Conservation (phyloP, 2,797 vertebrate species). For the Leontocebus nigricollis region DNA sequence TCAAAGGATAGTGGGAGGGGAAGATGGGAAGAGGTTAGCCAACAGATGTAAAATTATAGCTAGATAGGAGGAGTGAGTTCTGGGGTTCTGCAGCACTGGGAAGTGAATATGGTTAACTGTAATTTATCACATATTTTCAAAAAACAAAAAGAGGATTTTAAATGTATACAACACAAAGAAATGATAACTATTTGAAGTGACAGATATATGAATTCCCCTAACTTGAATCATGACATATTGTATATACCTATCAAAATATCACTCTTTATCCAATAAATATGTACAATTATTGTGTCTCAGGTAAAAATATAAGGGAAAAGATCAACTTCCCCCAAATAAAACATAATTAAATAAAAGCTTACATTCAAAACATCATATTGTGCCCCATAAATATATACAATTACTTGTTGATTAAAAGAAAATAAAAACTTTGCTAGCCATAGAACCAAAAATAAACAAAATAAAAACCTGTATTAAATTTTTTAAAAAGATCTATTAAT, state of each 20-base stretch:
- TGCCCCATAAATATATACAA: not conserved
- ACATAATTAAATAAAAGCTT: not conserved
- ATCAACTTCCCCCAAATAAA: not conserved
- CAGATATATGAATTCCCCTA: not conserved
- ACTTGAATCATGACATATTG: not conserved
- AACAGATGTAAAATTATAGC: not conserved
- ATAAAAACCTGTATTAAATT: not conserved
- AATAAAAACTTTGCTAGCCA: not conserved
- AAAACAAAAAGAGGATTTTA: not conserved
- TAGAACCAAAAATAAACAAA: not conserved
- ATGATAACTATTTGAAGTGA: not conserved
- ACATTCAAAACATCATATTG: not conserved
- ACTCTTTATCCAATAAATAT: not conserved
- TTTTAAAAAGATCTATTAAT: not conserved
- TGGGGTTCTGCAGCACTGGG: not conserved
- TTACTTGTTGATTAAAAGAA: not conserved
- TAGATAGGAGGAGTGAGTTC: not conserved
- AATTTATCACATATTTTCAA: not conserved
- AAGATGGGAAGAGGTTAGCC: not conserved
- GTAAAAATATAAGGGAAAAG: not conserved
- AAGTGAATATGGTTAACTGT: not conserved
- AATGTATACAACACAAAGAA: not conserved
- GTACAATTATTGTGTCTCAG: not conserved
- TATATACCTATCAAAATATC: not conserved
- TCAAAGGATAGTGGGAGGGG: not conserved